Evolutionary conservation across 2,797 vertebrate genomes (phyloP).

Genomic region (Schizopygopsis malacanthus): DNA sequence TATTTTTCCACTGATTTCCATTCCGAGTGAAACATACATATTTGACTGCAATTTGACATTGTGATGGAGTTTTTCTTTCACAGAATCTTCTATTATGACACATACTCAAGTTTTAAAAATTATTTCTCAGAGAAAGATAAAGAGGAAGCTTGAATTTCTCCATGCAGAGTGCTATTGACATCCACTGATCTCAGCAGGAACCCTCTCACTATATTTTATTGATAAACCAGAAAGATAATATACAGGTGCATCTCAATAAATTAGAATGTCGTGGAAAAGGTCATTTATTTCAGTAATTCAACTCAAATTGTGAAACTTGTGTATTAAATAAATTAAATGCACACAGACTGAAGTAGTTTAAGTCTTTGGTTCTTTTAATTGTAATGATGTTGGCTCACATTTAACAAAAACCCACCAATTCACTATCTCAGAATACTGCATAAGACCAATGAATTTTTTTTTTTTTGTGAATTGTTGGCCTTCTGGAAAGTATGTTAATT

Average conservation of each 20-base stretch:
- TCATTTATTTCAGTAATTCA: no score
- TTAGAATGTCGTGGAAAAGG: no score
- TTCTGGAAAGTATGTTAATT: no score
- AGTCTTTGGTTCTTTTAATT: no score
- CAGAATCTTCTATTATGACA: neutral
- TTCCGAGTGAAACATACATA: neutral
- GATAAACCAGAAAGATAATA: neutral
- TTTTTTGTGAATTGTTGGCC: no score
- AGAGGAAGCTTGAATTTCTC: neutral
- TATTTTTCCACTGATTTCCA: neutral
- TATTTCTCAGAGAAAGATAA: neutral
- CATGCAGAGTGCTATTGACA: neutral
- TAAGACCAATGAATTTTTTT: no score
- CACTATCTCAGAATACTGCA: no score
- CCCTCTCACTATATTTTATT: conserved; percentile 13
- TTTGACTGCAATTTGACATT: neutral
- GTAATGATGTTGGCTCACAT: no score
- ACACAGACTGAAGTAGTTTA: no score
- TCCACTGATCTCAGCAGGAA: neutral
- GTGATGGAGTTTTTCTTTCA: neutral
- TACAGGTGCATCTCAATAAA: neutral
- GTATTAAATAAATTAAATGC: no score
- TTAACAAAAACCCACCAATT: no score
- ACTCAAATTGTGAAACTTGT: no score
- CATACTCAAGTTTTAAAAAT: neutral